Conservation (phyloP, 2,113 vertebrate genomes). For the Zosterops pallidus region DNA sequence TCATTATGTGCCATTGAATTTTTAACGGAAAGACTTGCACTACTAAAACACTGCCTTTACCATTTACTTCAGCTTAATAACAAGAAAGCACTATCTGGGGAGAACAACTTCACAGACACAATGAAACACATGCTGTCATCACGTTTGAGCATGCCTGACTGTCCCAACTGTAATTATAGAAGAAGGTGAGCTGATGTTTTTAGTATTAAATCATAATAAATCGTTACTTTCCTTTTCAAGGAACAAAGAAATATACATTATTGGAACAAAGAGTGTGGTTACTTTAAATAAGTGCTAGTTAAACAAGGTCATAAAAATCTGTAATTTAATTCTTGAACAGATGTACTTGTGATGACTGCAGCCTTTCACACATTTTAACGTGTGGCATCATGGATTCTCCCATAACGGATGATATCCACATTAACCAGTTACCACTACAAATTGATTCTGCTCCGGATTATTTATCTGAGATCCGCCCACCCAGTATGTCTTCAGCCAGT, state of each 20-base stretch:
- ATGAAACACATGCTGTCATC: conserved; percentile 95
- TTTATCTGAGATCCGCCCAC: conserved; percentile 88
- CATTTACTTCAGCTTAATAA: conserved; percentile 80
- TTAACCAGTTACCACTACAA: conserved; percentile 87
- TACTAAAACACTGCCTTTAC: conserved; percentile 37
- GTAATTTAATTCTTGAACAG: conserved; percentile 70
- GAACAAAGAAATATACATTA: background rate
- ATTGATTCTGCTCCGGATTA: conserved; percentile 86
- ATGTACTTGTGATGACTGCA: conserved; percentile 98
- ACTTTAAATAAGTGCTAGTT: background rate
- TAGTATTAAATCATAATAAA: conserved; percentile 13
- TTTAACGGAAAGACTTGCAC: background rate
- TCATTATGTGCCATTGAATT: background rate
- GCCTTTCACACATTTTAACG: conserved; percentile 96
- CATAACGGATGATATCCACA: conserved; percentile 87
- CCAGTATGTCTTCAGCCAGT: conserved; percentile 94
- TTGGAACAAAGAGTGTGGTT: background rate
- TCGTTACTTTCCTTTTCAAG: background rate
- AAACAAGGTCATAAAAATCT: background rate
- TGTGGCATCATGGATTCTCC: conserved; percentile 98
- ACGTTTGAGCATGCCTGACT: conserved; percentile 91
- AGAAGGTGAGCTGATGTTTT: conserved; percentile 82
- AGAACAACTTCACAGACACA: conserved; percentile 93
- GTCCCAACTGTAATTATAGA: conserved; percentile 97
- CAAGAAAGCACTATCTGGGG: conserved; percentile 86